Conservation (phyloP, 2,888 invertebrate species). For the Lithophane semibrunnea region DNA sequence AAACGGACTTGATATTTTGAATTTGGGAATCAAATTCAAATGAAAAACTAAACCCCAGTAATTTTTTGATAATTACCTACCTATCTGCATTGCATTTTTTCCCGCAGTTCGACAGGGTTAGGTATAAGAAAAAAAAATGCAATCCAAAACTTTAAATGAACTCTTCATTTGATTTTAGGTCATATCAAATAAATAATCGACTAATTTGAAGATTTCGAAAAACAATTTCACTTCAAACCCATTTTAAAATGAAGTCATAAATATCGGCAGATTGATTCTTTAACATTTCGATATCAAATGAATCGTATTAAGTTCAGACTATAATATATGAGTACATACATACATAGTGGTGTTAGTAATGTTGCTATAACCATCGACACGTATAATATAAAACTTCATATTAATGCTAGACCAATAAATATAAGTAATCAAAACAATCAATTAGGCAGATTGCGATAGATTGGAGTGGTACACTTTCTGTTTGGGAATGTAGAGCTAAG, state of each 20-base stretch:
- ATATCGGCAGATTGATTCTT: constrained; percentile 46
- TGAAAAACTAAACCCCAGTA: too few species aligned
- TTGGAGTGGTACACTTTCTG: constrained; percentile 77
- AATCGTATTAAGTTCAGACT: constrained; percentile 36
- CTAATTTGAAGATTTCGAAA: constrained; percentile 11
- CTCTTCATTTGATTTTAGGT: neutral
- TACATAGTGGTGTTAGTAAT: constrained; percentile 53
- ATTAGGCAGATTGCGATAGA: constrained; percentile 82
- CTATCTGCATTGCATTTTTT: neutral
- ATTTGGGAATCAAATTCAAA: too few species aligned
- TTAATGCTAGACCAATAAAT: constrained; percentile 78
- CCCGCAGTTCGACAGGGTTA: neutral
- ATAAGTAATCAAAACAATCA: constrained; percentile 83
- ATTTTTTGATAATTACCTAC: neutral
- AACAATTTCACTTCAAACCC: constrained; percentile 17
- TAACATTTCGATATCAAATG: constrained; percentile 47
- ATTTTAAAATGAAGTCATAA: constrained; percentile 57
- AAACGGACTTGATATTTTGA: neutral
- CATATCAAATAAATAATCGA: neutral
- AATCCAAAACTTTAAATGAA: neutral
- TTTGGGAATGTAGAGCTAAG: constrained; percentile 68
- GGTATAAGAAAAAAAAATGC: neutral
- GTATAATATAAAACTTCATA: constrained; percentile 46
- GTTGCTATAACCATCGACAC: constrained; percentile 54
- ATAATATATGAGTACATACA: constrained; percentile 56